These are phyloP conservation scores for Beroe ovata DNA, from an alignment of 37 sponge, comb jelly and placozoan genomes.

Conservation along the genomic window DNA sequence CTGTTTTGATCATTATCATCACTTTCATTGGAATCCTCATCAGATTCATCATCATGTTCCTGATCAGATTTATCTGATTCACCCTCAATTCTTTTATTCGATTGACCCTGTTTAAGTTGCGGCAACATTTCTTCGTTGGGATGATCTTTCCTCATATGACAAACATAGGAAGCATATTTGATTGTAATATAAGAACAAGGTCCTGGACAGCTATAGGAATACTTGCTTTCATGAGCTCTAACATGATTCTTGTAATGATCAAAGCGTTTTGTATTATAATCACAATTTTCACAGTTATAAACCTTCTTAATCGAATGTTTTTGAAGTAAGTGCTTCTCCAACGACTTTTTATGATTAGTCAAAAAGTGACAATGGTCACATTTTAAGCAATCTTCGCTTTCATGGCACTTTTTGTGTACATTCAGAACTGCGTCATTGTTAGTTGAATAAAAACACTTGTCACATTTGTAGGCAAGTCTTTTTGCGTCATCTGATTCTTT, in stretches of 20 bases:
- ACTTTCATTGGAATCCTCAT: background rate
- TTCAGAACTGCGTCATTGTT: conserved; percentile 26
- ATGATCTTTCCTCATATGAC: conserved; percentile 52
- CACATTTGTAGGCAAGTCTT: background rate
- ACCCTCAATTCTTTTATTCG: background rate
- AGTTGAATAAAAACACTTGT: conserved; percentile 5
- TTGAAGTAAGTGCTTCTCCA: background rate
- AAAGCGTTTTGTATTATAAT: conserved; percentile 1
- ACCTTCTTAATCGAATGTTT: conserved; percentile 20
- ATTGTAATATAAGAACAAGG: background rate
- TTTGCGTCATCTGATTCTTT: background rate
- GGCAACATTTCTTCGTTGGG: conserved; percentile 16
- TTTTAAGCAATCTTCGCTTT: background rate
- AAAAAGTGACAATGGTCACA: conserved; percentile 35
- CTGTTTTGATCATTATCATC: background rate
- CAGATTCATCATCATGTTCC: conserved; percentile 3
- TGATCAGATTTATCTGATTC: background rate
- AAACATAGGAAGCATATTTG: conserved; percentile 13
- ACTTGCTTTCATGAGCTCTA: conserved; percentile 23
- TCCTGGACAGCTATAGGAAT: background rate
- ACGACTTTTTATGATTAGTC: background rate
- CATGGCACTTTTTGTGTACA: background rate
- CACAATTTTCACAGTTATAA: conserved; percentile 1
- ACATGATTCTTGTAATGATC: conserved; percentile 6
- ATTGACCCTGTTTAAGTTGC: background rate